Evolutionary conservation across 2,113 vertebrate genomes (phyloP).

Genomic region (Pseudorhombus dupliciocellatus): DNA sequence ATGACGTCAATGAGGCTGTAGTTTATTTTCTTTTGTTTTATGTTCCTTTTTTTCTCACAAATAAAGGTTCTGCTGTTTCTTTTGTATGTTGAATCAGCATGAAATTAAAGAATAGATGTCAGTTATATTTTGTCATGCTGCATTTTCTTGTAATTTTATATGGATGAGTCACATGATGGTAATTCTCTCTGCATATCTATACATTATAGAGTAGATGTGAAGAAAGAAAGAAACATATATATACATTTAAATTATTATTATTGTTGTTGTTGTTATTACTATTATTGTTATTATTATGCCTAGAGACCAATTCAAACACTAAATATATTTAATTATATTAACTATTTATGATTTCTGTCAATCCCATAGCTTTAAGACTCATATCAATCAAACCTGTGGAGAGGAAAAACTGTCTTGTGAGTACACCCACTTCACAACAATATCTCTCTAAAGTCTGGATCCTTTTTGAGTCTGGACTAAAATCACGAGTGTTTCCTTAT

Average conservation of each 20-base stretch:
- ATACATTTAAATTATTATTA: too few relatives aligned
- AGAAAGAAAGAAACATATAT: neutral
- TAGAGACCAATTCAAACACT: neutral
- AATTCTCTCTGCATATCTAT: neutral
- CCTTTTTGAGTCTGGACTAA: neutral
- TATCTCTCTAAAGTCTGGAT: neutral
- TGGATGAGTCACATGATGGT: constrained; percentile 8
- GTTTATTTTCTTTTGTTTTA: too few relatives aligned
- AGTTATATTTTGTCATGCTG: neutral
- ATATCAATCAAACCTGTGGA: too few relatives aligned
- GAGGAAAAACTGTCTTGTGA: neutral
- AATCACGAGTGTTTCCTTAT: too few relatives aligned
- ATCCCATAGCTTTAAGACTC: too few relatives aligned
- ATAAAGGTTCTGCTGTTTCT: neutral
- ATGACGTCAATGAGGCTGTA: too few relatives aligned
- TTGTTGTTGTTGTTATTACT: too few relatives aligned
- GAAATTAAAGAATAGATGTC: neutral
- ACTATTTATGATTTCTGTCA: too few relatives aligned
- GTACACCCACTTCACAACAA: neutral
- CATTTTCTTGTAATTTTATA: constrained; percentile 5
- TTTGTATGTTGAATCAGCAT: constrained; percentile 2
- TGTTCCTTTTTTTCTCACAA: too few relatives aligned
- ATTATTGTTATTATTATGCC: too few relatives aligned
- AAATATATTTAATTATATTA: neutral
- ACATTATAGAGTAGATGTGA: neutral